Evolutionary conservation across 2,888 invertebrate genomes (phyloP).

Genomic region (Ischnura elegans): DNA sequence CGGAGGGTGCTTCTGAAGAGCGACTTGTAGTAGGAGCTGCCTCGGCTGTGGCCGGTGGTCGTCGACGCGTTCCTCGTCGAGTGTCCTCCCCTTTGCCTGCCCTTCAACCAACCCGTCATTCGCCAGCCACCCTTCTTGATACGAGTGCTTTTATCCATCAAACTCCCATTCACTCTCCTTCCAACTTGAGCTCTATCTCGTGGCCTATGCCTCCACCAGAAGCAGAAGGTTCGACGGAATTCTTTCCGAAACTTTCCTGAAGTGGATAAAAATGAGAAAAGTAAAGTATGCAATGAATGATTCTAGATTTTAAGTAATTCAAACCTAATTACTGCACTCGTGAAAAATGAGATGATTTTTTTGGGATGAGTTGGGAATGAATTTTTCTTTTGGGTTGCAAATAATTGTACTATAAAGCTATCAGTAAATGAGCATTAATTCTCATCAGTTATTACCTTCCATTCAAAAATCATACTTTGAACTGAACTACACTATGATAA

Average conservation of each 20-base stretch:
- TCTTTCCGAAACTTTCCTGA: slow-evolving; percentile 79
- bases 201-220: slow-evolving; percentile 72
- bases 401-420: too few species aligned
- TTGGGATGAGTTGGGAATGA: too few species aligned
- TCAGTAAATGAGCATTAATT: too few species aligned
- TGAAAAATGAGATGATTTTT: too few species aligned
- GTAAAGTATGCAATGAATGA: neutral
- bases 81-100: slow-evolving; percentile 23
- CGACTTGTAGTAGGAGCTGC: slow-evolving; percentile 61
- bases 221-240: slow-evolving; percentile 77
- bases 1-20: slow-evolving; percentile 48
- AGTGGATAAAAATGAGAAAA: slow-evolving; percentile 70
- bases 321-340: neutral
- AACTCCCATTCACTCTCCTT: slow-evolving; percentile 51
- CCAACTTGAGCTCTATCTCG: slow-evolving; percentile 43
- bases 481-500: too few species aligned
- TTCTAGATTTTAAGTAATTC: neutral
- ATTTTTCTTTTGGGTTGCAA: too few species aligned
- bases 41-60: slow-evolving; percentile 38
- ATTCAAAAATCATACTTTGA: too few species aligned
- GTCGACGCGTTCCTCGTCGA: slow-evolving; percentile 36
- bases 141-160: slow-evolving; percentile 5
- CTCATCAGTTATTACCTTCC: too few species aligned
- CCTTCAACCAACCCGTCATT: slow-evolving; percentile 54
- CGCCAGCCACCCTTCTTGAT: slow-evolving; percentile 36